Percentiles rank a stretch among this genome's conserved stretches.
These are phyloP conservation scores for Macrotrachela quadricornifera DNA, from an alignment of 1,140 invertebrate genomes.

Conservation along the genomic window DNA sequence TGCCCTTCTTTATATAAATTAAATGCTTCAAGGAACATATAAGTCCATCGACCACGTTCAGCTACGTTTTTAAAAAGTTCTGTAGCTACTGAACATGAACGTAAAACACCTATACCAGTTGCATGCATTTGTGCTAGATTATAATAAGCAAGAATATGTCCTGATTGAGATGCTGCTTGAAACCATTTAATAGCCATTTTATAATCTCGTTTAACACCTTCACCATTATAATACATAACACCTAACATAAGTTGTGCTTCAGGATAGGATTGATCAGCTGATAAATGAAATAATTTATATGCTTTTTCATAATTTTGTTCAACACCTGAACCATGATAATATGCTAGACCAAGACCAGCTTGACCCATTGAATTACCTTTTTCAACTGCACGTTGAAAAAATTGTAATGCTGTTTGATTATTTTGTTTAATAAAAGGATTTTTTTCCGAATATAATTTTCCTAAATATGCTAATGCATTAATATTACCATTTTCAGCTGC, in stretches of 20 bases:
- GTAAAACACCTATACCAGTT: conserved; percentile 73
- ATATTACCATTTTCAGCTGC: conserved; percentile 83
- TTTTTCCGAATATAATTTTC: conserved; percentile 91
- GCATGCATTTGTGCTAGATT: conserved; percentile 98
- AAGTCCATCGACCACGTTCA: conserved; percentile 77
- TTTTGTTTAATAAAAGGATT: conserved; percentile 70
- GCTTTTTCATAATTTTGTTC: conserved; percentile 70
- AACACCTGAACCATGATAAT: conserved; percentile 77
- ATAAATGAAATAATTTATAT: conserved; percentile 68
- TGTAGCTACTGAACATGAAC: conserved; percentile 68
- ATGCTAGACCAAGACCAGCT: conserved; percentile 85
- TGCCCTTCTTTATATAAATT: conserved; percentile 56
- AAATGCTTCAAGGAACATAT: conserved; percentile 71
- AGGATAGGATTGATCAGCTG: conserved; percentile 58
- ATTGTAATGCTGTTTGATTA: conserved; percentile 67
- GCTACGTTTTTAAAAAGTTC: conserved; percentile 90
- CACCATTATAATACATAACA: conserved; percentile 87
- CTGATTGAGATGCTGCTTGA: conserved; percentile 80
- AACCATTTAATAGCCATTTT: conserved; percentile 91
- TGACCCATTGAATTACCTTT: conserved; percentile 86
- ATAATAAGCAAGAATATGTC: conserved; percentile 83
- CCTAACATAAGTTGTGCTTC: conserved; percentile 91
- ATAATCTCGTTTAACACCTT: conserved; percentile 69
- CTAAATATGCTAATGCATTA: conserved; percentile 85
- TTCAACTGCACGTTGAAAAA: conserved; percentile 83